Conservation (phyloP, 2,797 vertebrate genomes). For the Chelonia mydas region DNA sequence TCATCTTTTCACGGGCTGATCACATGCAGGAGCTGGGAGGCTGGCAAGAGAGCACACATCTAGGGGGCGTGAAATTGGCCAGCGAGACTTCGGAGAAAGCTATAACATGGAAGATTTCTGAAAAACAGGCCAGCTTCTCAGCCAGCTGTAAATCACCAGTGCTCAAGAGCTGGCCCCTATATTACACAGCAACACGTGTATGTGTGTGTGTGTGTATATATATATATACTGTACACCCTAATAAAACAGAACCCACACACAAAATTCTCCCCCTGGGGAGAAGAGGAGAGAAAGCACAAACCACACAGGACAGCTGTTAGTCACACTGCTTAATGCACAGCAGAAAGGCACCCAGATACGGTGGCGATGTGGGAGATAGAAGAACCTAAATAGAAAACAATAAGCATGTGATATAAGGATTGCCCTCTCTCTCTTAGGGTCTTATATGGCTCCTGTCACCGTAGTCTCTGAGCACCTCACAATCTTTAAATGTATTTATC, state of each 20-base stretch:
- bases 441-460: neutral
- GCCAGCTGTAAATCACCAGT: no score
- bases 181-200: neutral
- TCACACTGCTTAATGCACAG: neutral
- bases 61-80: neutral
- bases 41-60: neutral
- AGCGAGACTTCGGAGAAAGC: neutral
- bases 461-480: neutral
- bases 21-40: neutral
- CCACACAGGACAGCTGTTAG: fast-evolving
- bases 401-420: neutral
- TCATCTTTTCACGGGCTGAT: neutral
- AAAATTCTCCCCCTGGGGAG: neutral
- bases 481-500: neutral
- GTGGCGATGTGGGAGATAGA: no score
- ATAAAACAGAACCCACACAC: neutral
- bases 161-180: neutral
- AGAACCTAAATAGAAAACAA: fast-evolving
- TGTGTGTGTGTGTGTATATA: no score
- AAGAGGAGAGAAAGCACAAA: neutral
- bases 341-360: neutral
- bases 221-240: neutral
- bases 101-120: neutral
- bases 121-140: no score
- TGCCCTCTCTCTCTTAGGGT: fast-evolving